phyloP scores from a whole-genome alignment of 2,113 vertebrate genomes.

The Sinocyclocheilus grahami region DNA sequence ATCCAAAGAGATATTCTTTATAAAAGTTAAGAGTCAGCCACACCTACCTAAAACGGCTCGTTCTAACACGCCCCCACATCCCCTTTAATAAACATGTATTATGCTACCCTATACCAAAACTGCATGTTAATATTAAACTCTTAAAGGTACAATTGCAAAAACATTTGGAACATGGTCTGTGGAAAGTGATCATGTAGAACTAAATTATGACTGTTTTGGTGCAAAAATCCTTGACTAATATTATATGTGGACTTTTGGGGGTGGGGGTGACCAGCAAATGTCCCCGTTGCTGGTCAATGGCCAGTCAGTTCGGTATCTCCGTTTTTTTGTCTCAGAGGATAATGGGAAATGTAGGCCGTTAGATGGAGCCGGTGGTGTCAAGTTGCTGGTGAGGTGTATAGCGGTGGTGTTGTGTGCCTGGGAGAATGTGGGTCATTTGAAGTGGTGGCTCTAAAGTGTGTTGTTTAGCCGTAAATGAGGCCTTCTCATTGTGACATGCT shows the following conservation, averaged over 20 bases:
- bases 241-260: not conserved
- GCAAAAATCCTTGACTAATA: not conserved
- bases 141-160: not conserved
- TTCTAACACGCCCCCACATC: too few species aligned
- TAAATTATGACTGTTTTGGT: too few species aligned
- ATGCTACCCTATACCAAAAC: not conserved
- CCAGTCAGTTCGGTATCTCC: constrained; percentile 12
- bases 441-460: constrained; percentile 50
- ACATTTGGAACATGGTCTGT: not conserved
- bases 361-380: constrained; percentile 43
- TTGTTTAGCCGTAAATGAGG: constrained; percentile 53
- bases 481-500: constrained; percentile 52
- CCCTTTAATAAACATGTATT: not conserved
- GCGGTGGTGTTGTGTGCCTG: constrained; percentile 41
- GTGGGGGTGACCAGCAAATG: not conserved
- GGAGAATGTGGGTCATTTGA: constrained; percentile 55
- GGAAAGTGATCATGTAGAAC: not conserved
- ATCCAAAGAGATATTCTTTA: too few species aligned
- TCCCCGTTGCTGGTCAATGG: not conserved
- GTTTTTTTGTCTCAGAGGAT: constrained; percentile 49
- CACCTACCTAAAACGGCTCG: too few species aligned
- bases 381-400: constrained; percentile 52
- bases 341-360: constrained; percentile 58
- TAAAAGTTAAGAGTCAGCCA: too few species aligned
- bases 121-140: not conserved